Evolutionary conservation across 1,140 invertebrate species (phyloP), one percentile per base, ranked within the genome.

Genomic region (Hypsibius dujardini): DNA sequence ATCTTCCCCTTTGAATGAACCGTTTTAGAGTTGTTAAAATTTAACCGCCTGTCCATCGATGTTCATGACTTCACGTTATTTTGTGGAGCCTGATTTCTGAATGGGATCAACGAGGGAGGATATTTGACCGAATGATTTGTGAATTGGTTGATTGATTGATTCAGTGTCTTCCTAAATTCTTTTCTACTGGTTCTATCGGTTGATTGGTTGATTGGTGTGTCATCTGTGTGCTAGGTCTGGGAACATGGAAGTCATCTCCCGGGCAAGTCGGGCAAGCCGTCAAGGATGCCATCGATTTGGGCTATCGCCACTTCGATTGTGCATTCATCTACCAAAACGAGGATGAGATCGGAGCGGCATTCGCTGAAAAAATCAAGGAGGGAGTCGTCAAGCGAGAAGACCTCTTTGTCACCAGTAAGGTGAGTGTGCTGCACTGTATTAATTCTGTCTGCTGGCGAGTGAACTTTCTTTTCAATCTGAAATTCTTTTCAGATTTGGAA

Each of bases 401-500:
- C n/a, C 50, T 56, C 50, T 56, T 56, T n/a, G n/a, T 56, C 50
- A 12, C 7, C 50, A 56, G 50, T n/a, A 56, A 56, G 0, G 50
- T 56, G 50, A 56, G 50, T 56, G 28, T 28, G 28, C 28, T 28
- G 28, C 28, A 0, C 28, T 28, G 28, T 56, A 12, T 56, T 56
- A 7, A 56, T 56, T 56, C n/a, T 56, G n/a, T 56, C n/a, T n/a
- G n/a, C 50, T 12, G n/a, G 7, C n/a, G n/a, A 12, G 7, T 56
- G n/a, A 12, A 56, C n/a, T 56, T n/a, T 12, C 50, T 56, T 56
- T 56, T 56, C 7, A 12, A 12, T 56, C 7, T 56, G n/a, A 56
- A 7, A 0, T 56, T 0, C 0, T 56, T 56, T 56, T 56, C 50
- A 89, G 87, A 75, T 88, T 2, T 90, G 88, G 88, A 88, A 88